Percentiles rank a stretch among this genome's conserved stretches.
Conservation (phyloP, 2,113 vertebrate species). For the Seriola rivoliana region DNA sequence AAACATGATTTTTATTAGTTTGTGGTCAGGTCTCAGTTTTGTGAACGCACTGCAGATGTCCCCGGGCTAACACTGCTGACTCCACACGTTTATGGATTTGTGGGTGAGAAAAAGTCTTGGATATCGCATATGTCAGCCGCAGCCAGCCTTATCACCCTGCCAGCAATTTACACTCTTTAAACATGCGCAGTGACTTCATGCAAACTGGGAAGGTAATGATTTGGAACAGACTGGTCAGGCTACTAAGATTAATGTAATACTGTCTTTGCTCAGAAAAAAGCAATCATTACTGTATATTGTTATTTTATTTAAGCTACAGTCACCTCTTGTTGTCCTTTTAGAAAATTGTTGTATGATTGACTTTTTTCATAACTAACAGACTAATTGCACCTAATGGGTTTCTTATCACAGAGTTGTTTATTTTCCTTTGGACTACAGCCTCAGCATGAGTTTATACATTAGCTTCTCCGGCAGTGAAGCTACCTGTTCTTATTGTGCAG, state of each 20-base stretch:
- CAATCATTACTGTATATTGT: conserved; percentile 30
- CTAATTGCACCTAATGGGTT: conserved; percentile 38
- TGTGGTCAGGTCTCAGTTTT: conserved; percentile 48
- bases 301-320: conserved; percentile 30
- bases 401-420: conserved; percentile 50
- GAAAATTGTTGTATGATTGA: conserved; percentile 6
- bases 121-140: conserved; percentile 53
- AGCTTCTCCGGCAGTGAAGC: conserved; percentile 39
- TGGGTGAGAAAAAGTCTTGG: conserved; percentile 59
- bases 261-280: conserved; percentile 12
- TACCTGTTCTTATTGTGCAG: conserved; percentile 14
- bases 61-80: conserved; percentile 54
- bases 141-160: conserved; percentile 52
- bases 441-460: conserved; percentile 60
- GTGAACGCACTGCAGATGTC: conserved; percentile 50
- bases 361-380: conserved; percentile 22
- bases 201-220: conserved; percentile 26
- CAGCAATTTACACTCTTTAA: conserved; percentile 61
- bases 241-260: conserved; percentile 19
- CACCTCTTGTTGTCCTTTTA: conserved; percentile 38
- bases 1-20: conserved; percentile 44
- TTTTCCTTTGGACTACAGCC: conserved; percentile 46
- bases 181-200: conserved; percentile 44
- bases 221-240: conserved; percentile 11
- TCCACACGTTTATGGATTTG: conserved; percentile 58